A percentile compares a stretch with the other conserved stretches of the same genome.
Evolutionary conservation across 1,140 invertebrate species (phyloP).

Genomic region (Lethrus apterus): DNA sequence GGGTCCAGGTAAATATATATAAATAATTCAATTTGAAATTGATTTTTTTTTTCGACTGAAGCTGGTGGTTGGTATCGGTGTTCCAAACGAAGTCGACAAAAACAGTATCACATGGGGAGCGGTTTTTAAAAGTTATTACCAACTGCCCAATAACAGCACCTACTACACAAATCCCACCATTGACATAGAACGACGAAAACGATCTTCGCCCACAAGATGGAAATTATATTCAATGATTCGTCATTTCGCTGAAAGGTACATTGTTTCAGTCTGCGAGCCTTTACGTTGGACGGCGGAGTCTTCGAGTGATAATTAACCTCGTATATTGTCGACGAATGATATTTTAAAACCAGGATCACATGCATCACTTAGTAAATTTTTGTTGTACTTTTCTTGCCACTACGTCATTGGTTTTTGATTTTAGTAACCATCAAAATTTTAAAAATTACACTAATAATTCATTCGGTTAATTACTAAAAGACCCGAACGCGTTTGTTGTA

Average conservation of each 20-base stretch:
- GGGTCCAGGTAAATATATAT: constrained; percentile 29
- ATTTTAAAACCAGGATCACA: too few species aligned
- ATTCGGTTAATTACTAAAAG: too few species aligned
- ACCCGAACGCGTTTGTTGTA: too few species aligned
- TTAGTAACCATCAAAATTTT: too few species aligned
- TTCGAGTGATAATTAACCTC: too few species aligned
- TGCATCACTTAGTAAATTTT: too few species aligned
- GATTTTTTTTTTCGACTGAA: constrained; percentile 19
- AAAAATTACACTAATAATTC: too few species aligned
- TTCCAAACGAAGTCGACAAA: constrained; percentile 29
- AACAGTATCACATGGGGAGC: constrained; percentile 34
- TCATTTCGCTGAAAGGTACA: constrained; percentile 29
- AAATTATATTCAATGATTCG: constrained; percentile 36
- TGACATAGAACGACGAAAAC: constrained; percentile 25
- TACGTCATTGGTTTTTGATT: too few species aligned
- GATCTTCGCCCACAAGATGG: constrained; percentile 33
- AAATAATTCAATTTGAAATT: neutral
- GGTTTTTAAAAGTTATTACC: constrained; percentile 34
- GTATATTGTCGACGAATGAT: too few species aligned
- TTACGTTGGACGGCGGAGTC: too few species aligned
- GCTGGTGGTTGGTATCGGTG: constrained; percentile 34
- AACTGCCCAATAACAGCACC: constrained; percentile 31
- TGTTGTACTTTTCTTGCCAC: too few species aligned
- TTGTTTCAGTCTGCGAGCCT: too few species aligned
- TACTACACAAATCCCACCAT: constrained; percentile 29